Base-by-base conservation (phyloP, 2,797 vertebrate species). In the Coendou prehensilis region DNA sequence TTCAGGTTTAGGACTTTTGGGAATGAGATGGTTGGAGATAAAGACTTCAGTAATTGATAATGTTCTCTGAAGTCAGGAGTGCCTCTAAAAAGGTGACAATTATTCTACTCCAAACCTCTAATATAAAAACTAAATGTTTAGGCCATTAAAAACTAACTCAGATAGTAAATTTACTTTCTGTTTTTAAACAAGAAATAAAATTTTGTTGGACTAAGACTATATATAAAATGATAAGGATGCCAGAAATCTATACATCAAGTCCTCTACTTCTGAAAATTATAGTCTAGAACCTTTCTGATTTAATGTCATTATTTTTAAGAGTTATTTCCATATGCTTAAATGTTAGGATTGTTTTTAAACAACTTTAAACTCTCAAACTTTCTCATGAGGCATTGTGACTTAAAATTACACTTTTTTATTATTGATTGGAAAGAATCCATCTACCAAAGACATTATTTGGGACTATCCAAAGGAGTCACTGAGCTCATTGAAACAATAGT, bases 1-100 rank as follows among this genome's bases (percentile, higher is more conserved):
- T 97, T 90, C 33, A 54, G 79, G 78, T 57, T 97, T 88, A 97
- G 64, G 64, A 94, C 73, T 92, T 95, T 86, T 17, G 91, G 75
- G 59, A 95, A 88, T 78, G 64, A 87, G 45, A 87, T 18, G 90
- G 63, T 45, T 80, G 20, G 14, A 92, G 75, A 94, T 69, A 85
- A 92, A 80, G 56, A 57, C 63, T 86, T 81, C 14, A 75, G 54
- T 73, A 95, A 95, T 28, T 85, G 90, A 90, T 79, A 84, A 92
- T 61, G 67, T 84, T 94, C 69, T 96, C 90, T 87, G 63, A 98
- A 91, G 28, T 64, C 76, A 91, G 41, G 37, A 96, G 69, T 63
- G 41, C 23, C 64, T 97, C 82, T 82, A 71, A 75, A 94, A 97
- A 96, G 59, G 59, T 80, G 52, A 94, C 79, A 28, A 83, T 87